Conservation (phyloP, 2,888 invertebrate genomes). For the Therioaphis trifolii region DNA sequence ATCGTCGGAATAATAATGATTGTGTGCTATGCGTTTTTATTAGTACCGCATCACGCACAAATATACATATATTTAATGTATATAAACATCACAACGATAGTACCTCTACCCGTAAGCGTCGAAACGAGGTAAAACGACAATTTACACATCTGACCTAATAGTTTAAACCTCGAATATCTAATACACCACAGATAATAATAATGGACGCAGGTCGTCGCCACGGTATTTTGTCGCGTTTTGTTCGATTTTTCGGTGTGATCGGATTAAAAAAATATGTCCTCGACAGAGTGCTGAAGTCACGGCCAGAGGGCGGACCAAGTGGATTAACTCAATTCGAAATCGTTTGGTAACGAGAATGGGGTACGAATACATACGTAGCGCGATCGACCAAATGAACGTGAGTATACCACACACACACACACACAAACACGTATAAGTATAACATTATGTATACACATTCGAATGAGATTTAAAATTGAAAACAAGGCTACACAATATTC, state of each 20-base stretch:
- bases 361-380: not conserved
- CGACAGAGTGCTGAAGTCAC: not conserved
- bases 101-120: too few species aligned
- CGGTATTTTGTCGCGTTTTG: constrained; percentile 10
- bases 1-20: too few species aligned
- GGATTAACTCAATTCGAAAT: constrained; percentile 11
- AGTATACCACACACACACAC: too few species aligned
- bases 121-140: not conserved
- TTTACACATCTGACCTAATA: not conserved
- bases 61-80: too few species aligned
- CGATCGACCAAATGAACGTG: not conserved
- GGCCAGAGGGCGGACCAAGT: not conserved
- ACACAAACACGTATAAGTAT: not conserved
- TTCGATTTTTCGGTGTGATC: constrained; percentile 10
- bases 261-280: constrained; percentile 20
- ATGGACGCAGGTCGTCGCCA: not conserved
- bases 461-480: constrained; percentile 41
- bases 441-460: not conserved
- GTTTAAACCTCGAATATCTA: not conserved
- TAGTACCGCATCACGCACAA: too few species aligned
- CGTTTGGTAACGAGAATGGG: not conserved
- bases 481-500: constrained; percentile 28
- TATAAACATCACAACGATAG: too few species aligned
- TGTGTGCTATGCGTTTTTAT: too few species aligned
- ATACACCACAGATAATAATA: not conserved